Evolutionary conservation across 2,888 invertebrate genomes (phyloP).

Genomic region (Colostygia pectinataria): DNA sequence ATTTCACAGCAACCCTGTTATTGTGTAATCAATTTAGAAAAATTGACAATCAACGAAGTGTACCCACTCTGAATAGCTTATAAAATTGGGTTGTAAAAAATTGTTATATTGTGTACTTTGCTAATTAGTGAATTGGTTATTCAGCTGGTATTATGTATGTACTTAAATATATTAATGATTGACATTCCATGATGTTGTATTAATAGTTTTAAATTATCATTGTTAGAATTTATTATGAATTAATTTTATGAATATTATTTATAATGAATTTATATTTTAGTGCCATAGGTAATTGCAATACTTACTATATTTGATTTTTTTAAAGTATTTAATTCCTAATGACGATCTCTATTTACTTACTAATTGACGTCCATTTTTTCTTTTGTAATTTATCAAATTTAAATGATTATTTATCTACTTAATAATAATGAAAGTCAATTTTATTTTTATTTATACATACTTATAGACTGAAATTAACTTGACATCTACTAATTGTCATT

Average conservation of each 20-base stretch:
- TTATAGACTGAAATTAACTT: no score
- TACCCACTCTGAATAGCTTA: slow-evolving; percentile 10
- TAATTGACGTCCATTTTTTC: slow-evolving; percentile 51
- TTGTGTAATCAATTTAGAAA: not conserved
- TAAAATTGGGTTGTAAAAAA: slow-evolving; percentile 45
- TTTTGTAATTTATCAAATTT: slow-evolving; percentile 2
- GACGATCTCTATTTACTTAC: slow-evolving; percentile 47
- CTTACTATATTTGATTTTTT: slow-evolving; percentile 38
- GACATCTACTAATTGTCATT: slow-evolving; percentile 26
- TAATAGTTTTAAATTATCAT: slow-evolving; percentile 22
- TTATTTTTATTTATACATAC: not conserved
- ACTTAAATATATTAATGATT: slow-evolving; percentile 45
- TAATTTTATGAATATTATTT: slow-evolving; percentile 39
- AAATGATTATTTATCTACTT: slow-evolving; percentile 7
- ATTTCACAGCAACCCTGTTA: slow-evolving; percentile 5
- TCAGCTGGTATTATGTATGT: slow-evolving; percentile 25
- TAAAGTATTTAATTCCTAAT: slow-evolving; percentile 40
- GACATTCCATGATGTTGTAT: slow-evolving; percentile 49
- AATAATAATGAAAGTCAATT: slow-evolving; percentile 1
- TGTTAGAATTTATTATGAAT: slow-evolving; percentile 41
- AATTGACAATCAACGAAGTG: not conserved
- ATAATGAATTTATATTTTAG: slow-evolving; percentile 50
- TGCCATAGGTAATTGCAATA: slow-evolving; percentile 65
- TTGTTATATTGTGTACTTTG: slow-evolving; percentile 38
- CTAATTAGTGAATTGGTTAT: slow-evolving; percentile 38